Evolutionary conservation across 2,113 vertebrate species (phyloP).

Genomic region (Oncorhynchus keta): DNA sequence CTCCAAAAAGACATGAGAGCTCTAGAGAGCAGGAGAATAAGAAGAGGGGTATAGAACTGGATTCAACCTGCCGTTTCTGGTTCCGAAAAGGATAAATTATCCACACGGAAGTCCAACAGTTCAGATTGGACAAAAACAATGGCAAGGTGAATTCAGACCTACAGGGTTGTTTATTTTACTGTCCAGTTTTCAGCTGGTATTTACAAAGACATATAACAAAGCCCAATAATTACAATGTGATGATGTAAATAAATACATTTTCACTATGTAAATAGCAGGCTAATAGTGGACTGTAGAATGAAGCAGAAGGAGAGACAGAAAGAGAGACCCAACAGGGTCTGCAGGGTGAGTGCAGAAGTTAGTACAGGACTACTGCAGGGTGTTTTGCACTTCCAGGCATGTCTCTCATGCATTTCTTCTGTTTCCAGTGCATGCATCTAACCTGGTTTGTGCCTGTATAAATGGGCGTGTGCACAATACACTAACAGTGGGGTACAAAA

Average conservation of each 20-base stretch:
- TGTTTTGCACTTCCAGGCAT: too few species aligned
- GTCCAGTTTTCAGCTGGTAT: too few species aligned
- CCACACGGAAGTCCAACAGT: neutral
- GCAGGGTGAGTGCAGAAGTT: neutral
- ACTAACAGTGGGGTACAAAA: too few species aligned
- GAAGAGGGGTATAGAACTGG: neutral
- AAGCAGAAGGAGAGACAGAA: neutral
- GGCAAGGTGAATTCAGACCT: slow-evolving; percentile 40
- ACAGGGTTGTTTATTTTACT: slow-evolving; percentile 33
- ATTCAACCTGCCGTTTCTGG: neutral
- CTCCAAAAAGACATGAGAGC: neutral
- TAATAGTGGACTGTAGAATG: too few species aligned
- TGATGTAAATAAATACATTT: too few species aligned
- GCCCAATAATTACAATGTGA: too few species aligned
- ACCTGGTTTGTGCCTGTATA: neutral
- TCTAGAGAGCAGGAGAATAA: neutral
- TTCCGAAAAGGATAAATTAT: neutral
- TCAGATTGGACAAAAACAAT: slow-evolving; percentile 63
- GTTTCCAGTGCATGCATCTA: neutral
- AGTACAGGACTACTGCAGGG: neutral
- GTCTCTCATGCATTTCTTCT: neutral
- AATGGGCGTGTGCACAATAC: too few species aligned
- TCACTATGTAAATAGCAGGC: too few species aligned
- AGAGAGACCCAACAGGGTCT: neutral
- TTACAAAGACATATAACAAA: too few species aligned